Base-by-base conservation (phyloP, 2,888 invertebrate genomes). In the Dendrolimus pini region DNA sequence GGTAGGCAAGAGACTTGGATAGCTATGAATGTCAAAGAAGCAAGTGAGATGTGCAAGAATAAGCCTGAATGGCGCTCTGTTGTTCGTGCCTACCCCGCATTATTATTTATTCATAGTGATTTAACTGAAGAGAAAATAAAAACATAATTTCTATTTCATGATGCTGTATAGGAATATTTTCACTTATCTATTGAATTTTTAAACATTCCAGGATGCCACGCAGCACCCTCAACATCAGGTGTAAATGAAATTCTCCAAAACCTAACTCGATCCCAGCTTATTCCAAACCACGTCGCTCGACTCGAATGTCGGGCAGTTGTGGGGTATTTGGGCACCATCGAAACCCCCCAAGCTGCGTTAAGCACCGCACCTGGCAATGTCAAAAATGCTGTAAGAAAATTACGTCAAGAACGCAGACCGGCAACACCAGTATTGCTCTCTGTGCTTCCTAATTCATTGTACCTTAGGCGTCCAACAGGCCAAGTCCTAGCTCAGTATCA, bases 271-370 rank as follows among this genome's bases (percentile, higher is more conserved):
- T 84, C 79, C 0, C 89, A 89, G 60, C 76, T 86, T 2, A 82
- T 77, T 0, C 91, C 81, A 60, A 91, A 73, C 78, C 91, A 85
- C 52, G 77, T 73, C 0, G 78, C 86, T 0, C 89, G 94, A 0
- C 92, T 96, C 9, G 96, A 96, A 62, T 96, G 95, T 73, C 94
- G 96, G 67, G 96, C 96, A 0, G 94, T 99, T 2, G 97, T 99
- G 1, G 98, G 98, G 1, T 99, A 99, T 82, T 91, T 99, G 55
- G 98, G 98, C 30, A 98, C 98, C 1, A 97, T 99, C 63, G 98
- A 98, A 85, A 98, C 98, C 91, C 98, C 98, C 0, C 95, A 95
- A 78, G 95, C 96, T 66, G 91, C 96, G 54, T 92, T 95, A 57
- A 93, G 94, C 55, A 94, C 94, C 53, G 94, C 95, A 12, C 94